Percentiles rank a stretch among this genome's conserved stretches.
These are phyloP conservation scores for Pilophorus perplexus DNA, from an alignment of 2,888 invertebrate genomes.

Conservation along the genomic window DNA sequence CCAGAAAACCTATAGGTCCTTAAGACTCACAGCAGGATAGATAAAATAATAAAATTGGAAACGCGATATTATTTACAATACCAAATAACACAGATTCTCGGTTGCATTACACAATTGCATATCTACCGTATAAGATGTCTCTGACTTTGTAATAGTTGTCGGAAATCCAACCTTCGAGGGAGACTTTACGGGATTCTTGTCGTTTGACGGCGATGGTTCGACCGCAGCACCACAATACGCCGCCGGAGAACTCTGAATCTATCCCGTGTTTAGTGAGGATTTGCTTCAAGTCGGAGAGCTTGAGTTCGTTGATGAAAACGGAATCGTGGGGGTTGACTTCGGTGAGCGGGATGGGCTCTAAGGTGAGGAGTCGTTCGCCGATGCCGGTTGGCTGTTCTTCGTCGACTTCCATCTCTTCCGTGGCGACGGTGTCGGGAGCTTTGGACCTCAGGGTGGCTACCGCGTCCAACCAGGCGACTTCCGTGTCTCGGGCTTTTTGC, in stretches of 20 bases:
- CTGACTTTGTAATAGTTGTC: conserved; percentile 94
- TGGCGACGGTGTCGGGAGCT: conserved; percentile 56
- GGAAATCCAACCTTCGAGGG: conserved; percentile 88
- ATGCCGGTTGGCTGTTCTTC: conserved; percentile 12
- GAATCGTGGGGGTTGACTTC: conserved; percentile 70
- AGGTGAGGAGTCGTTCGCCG: conserved; percentile 53
- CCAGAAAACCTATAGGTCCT: no score
- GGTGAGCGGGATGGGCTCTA: conserved; percentile 61
- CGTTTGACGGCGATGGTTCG: conserved; percentile 84
- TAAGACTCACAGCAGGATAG: no score
- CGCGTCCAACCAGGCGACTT: conserved; percentile 95
- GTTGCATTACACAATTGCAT: conserved; percentile 79
- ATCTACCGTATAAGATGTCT: conserved; percentile 90
- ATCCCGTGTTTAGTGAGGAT: conserved; percentile 71
- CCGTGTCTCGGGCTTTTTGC: conserved; percentile 80
- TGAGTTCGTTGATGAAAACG: conserved; percentile 88
- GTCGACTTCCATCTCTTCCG: conserved; percentile 50
- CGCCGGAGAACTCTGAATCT: conserved; percentile 82
- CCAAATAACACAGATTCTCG: no score
- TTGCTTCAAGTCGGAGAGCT: conserved; percentile 87
- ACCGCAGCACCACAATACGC: conserved; percentile 91
- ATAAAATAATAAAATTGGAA: no score
- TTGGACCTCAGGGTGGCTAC: conserved; percentile 59
- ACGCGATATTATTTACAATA: no score
- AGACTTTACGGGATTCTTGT: conserved; percentile 87